Evolutionary conservation across 1,140 invertebrate genomes (phyloP).

Genomic region (Heterodera carotae): DNA sequence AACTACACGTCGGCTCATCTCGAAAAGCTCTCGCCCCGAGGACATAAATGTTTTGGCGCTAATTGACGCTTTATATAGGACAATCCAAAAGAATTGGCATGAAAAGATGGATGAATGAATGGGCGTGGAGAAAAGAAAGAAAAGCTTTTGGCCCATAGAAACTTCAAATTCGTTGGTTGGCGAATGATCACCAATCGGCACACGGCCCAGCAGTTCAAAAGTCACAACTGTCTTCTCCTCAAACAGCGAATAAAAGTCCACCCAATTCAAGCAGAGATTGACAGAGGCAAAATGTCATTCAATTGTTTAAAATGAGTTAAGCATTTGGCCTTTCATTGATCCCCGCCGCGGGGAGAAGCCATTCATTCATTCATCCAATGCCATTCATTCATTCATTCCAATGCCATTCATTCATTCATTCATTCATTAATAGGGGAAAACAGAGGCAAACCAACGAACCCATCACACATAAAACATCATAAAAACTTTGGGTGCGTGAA

Average conservation of each 20-base stretch:
- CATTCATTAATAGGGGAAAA: too few relatives aligned
- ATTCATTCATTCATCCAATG: too few relatives aligned
- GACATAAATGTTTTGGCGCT: constrained; percentile 1
- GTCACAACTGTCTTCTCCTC: neutral
- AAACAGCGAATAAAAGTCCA: neutral
- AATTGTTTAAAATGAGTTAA: neutral
- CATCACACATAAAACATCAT: too few relatives aligned
- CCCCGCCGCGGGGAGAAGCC: too few relatives aligned
- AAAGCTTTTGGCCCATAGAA: neutral
- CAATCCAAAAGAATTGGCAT: neutral
- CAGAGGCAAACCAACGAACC: neutral
- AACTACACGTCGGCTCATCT: constrained; percentile 38
- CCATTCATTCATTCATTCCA: too few relatives aligned
- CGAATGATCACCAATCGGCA: too few relatives aligned
- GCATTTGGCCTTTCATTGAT: constrained; percentile 5
- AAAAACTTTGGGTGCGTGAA: too few relatives aligned
- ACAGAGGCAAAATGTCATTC: neutral
- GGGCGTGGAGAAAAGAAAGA: constrained; percentile 19
- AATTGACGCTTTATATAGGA: constrained; percentile 25
- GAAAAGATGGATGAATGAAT: constrained; percentile 16
- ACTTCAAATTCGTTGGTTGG: neutral
- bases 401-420: too few relatives aligned
- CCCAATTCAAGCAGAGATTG: neutral
- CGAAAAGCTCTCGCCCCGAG: constrained; percentile 28
- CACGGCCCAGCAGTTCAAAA: neutral